A percentile compares a stretch with the other conserved stretches of the same genome.
These are phyloP conservation scores for Hemitrygon akajei DNA, from an alignment of 2,797 vertebrate genomes.

Conservation along the genomic window DNA sequence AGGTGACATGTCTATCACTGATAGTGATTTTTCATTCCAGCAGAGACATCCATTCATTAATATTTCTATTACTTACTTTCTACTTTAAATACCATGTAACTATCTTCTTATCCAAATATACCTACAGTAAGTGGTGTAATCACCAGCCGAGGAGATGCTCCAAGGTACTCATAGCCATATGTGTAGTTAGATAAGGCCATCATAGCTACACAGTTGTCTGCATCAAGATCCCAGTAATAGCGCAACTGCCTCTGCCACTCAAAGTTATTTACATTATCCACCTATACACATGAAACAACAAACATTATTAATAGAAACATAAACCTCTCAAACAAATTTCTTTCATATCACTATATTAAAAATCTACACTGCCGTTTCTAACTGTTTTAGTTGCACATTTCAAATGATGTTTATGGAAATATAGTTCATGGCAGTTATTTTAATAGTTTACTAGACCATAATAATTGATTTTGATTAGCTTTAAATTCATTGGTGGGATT, in stretches of 20 bases:
- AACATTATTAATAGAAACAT: not conserved
- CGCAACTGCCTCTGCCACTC: constrained; percentile 81
- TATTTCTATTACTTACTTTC: not conserved
- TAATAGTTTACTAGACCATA: not conserved
- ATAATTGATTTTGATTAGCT: not conserved
- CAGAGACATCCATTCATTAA: not conserved
- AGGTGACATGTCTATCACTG: not conserved
- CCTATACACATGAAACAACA: constrained; percentile 50
- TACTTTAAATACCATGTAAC: not conserved
- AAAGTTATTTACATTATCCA: constrained; percentile 64
- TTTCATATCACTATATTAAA: not conserved
- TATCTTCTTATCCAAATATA: not conserved
- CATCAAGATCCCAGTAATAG: constrained; percentile 75
- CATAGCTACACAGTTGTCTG: constrained; percentile 72
- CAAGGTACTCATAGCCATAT: constrained; percentile 79
- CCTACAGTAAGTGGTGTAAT: constrained; percentile 81
- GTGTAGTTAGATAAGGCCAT: constrained; percentile 79
- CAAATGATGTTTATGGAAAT: not conserved
- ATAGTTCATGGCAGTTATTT: not conserved
- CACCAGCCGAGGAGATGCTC: constrained; percentile 75
- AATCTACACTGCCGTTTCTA: too few species aligned
- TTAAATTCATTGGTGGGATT: too few species aligned
- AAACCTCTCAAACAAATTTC: not conserved
- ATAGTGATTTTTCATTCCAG: not conserved
- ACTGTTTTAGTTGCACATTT: not conserved